phyloP scores from a whole-genome alignment of 2,888 invertebrate genomes.

The Halocaridina rubra region DNA sequence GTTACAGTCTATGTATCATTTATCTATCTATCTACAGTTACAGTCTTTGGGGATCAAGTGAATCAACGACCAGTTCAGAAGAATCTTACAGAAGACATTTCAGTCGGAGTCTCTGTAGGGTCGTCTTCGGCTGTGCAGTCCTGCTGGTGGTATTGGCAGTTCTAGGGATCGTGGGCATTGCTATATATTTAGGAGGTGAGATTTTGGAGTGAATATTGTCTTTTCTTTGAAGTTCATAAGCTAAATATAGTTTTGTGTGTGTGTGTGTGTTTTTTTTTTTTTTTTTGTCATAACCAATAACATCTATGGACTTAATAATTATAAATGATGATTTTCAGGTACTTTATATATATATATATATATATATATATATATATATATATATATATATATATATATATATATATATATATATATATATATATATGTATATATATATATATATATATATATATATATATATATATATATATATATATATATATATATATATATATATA shows the following conservation, averaged over 20 bases:
- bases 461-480: no score
- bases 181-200: slow-evolving; percentile 64
- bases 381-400: not conserved
- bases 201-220: not conserved
- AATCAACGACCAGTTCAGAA: slow-evolving; percentile 44
- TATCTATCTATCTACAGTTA: slow-evolving; percentile 30
- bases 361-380: not conserved
- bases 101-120: slow-evolving; percentile 61
- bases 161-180: slow-evolving; percentile 64
- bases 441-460: not conserved
- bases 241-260: no score
- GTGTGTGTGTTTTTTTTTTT: no score
- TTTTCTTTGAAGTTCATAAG: no score
- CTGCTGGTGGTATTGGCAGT: slow-evolving; percentile 63
- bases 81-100: slow-evolving; percentile 62
- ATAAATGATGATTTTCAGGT: no score
- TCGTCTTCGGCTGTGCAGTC: slow-evolving; percentile 61
- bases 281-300: not conserved
- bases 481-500: no score
- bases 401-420: not conserved
- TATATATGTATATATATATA: not conserved
- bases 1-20: not conserved
- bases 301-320: no score
- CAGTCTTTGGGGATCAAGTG: slow-evolving; percentile 55
- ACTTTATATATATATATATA: no score